These are phyloP conservation scores for Lonchura striata DNA, from an alignment of 2,113 vertebrate genomes.

Conservation along the genomic window DNA sequence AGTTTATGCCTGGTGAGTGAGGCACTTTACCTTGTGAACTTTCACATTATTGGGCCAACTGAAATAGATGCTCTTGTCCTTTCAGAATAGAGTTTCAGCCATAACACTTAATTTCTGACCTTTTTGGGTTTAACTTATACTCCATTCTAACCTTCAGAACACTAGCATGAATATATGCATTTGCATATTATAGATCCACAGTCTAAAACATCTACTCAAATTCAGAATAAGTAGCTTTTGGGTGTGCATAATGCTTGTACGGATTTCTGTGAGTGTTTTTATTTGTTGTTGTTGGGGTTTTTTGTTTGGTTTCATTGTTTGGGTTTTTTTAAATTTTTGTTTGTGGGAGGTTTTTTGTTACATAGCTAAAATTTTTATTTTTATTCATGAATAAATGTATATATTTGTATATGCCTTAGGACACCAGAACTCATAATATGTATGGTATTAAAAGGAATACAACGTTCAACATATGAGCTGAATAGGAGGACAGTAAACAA, in stretches of 20 bases:
- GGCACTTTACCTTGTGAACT: constrained; percentile 25
- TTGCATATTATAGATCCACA: constrained; percentile 23
- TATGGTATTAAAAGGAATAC: neutral
- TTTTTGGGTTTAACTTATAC: constrained; percentile 23
- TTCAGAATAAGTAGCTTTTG: neutral
- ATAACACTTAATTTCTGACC: constrained; percentile 42
- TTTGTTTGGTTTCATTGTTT: neutral
- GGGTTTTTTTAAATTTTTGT: neutral
- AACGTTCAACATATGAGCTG: neutral
- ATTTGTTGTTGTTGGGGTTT: neutral
- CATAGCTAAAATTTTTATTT: neutral
- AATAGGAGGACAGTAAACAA: neutral
- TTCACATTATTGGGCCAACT: neutral
- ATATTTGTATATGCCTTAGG: neutral
- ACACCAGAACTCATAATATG: neutral
- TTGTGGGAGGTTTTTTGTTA: neutral
- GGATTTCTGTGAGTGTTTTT: neutral
- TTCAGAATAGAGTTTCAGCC: constrained; percentile 19
- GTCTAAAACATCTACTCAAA: neutral
- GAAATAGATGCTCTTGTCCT: constrained; percentile 34
- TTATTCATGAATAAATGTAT: neutral
- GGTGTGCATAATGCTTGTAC: neutral
- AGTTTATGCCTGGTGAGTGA: neutral
- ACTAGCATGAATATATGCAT: neutral
- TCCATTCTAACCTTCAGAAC: constrained; percentile 26